Evolutionary conservation across 2,113 vertebrate genomes (phyloP).

Genomic region (Eupsittula cactorum): DNA sequence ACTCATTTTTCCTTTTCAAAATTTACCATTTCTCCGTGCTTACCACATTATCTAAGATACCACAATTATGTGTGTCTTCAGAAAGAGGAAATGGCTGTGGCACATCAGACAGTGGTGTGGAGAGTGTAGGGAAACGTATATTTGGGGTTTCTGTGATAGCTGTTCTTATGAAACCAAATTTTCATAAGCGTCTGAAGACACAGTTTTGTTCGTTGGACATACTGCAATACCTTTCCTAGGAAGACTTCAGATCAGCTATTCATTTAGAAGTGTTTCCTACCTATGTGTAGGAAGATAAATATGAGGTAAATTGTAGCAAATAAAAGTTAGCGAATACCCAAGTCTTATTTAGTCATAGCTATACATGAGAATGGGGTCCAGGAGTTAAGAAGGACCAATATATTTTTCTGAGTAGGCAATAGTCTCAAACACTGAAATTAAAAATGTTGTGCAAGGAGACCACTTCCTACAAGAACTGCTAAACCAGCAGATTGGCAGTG

Average conservation of each 20-base stretch:
- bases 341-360: neutral
- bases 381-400: neutral
- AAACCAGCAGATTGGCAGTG: neutral
- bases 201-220: neutral
- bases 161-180: neutral
- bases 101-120: neutral
- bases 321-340: neutral
- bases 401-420: neutral
- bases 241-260: neutral
- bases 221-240: neutral
- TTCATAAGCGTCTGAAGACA: neutral
- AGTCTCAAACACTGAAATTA: neutral
- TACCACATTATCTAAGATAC: neutral
- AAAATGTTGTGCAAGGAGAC: neutral
- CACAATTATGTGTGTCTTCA: neutral
- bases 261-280: neutral
- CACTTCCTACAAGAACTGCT: neutral
- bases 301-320: fast-evolving
- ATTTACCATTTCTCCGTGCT: neutral
- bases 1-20: neutral
- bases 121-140: neutral
- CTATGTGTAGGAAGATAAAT: neutral
- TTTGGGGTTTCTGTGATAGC: neutral
- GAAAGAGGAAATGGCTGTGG: conserved; percentile 23
- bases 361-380: neutral